Conservation (phyloP, 2,797 vertebrate genomes). For the Clarias pachynema region DNA sequence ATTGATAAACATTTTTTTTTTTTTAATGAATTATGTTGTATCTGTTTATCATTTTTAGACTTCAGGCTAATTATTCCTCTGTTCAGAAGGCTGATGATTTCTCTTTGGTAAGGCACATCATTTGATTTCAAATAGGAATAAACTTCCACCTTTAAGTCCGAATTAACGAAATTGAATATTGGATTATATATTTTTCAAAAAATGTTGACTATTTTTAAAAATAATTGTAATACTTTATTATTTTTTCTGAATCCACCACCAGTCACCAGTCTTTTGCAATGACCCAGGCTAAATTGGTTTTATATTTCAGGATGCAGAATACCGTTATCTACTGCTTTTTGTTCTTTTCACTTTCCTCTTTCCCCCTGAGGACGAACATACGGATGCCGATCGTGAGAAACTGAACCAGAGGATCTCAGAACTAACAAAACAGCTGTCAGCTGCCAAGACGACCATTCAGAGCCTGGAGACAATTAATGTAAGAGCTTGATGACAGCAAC, state of each 20-base stretch:
- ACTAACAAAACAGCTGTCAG: slow-evolving; percentile 70
- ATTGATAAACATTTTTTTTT: background rate
- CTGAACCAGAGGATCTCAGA: slow-evolving; percentile 70
- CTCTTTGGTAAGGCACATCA: slow-evolving; percentile 68
- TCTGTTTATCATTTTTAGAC: slow-evolving; percentile 58
- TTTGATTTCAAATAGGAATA: background rate
- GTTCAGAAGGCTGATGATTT: slow-evolving; percentile 72
- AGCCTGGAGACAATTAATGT: slow-evolving; percentile 69
- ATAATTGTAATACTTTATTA: background rate
- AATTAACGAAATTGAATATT: background rate
- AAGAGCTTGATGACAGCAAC: slow-evolving; percentile 55
- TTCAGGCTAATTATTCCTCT: slow-evolving; percentile 72
- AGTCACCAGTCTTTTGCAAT: background rate
- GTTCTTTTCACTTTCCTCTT: slow-evolving; percentile 38
- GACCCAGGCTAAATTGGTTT: background rate
- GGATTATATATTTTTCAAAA: background rate
- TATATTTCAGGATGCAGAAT: too few relatives aligned
- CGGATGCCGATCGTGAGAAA: slow-evolving; percentile 72
- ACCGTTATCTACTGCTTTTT: background rate
- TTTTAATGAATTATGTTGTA: background rate
- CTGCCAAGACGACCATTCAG: slow-evolving; percentile 66
- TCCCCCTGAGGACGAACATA: slow-evolving; percentile 63
- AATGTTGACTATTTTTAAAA: background rate
- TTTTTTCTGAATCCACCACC: background rate
- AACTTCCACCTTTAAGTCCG: background rate